A percentile compares a stretch with the other conserved stretches of the same genome.
Evolutionary conservation across 2,113 vertebrate genomes (phyloP).

Genomic region (Orycteropus afer): DNA sequence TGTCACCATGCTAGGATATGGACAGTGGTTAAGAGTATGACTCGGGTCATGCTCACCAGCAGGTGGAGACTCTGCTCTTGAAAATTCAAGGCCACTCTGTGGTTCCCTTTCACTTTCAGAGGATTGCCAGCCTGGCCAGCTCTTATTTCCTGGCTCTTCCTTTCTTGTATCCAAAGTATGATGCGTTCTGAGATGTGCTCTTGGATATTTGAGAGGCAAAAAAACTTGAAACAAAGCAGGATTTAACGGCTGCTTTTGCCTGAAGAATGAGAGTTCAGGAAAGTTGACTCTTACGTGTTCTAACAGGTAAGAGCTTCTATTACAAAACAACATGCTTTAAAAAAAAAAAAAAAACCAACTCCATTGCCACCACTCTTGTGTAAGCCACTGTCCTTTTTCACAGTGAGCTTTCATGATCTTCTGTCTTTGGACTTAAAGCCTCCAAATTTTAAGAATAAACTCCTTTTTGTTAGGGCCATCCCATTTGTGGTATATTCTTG

Average conservation of each 20-base stretch:
- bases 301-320: background rate
- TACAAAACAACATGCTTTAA: background rate
- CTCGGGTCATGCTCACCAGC: accelerated
- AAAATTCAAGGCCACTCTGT: background rate
- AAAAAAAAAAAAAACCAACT: no score
- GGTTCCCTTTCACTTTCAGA: background rate
- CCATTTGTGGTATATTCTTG: no score
- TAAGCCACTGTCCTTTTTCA: no score
- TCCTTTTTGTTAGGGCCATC: no score
- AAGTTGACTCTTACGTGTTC: background rate
- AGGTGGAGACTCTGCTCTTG: background rate
- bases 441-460: no score
- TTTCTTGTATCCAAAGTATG: background rate
- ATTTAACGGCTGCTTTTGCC: background rate
- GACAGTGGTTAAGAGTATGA: accelerated
- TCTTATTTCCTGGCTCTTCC: background rate
- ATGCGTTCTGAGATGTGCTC: background rate
- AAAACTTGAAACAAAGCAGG: background rate
- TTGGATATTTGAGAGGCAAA: background rate
- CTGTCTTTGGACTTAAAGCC: no score
- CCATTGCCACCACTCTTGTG: no score
- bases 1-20: background rate
- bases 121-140: background rate
- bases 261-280: background rate
- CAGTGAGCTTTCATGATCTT: no score